Conservation (phyloP, 2,113 vertebrate species). For the Carettochelys insculpta region DNA sequence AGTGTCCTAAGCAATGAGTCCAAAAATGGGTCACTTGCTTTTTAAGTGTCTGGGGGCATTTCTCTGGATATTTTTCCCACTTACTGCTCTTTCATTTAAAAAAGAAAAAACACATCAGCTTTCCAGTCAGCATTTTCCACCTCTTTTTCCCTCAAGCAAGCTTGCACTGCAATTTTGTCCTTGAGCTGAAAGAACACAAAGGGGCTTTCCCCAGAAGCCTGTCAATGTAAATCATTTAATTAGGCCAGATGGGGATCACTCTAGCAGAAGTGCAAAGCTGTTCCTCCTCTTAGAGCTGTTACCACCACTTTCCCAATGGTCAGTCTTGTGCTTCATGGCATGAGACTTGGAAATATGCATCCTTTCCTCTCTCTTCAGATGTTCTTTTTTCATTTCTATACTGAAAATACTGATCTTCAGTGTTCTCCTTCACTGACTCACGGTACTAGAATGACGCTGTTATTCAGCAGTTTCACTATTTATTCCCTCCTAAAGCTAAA, state of each 20-base stretch:
- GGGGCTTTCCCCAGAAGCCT: conserved; percentile 16
- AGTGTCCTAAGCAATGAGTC: conserved; percentile 7
- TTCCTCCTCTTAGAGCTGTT: background rate
- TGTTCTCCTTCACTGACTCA: fast-evolving
- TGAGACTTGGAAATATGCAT: background rate
- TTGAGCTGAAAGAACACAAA: conserved; percentile 36
- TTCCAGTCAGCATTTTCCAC: conserved; percentile 25
- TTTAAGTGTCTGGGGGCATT: background rate
- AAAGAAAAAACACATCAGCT: background rate
- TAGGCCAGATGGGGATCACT: conserved; percentile 38
- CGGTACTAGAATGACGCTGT: background rate
- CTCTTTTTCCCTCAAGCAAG: conserved; percentile 41
- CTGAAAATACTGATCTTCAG: background rate
- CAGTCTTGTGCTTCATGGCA: fast-evolving
- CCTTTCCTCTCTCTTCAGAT: background rate
- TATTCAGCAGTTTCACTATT: background rate
- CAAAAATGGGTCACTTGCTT: conserved; percentile 45
- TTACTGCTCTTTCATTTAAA: conserved; percentile 52
- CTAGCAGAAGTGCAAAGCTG: conserved; percentile 32
- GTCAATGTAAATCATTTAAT: conserved; percentile 49
- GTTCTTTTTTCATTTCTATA: background rate
- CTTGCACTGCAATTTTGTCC: background rate
- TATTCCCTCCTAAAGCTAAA: background rate
- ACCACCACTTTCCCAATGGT: background rate
- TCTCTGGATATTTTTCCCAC: conserved; percentile 24